Evolutionary conservation across 2,888 invertebrate genomes (phyloP), one percentile per base, ranked within the genome.

Genomic region (Trilocha varians): DNA sequence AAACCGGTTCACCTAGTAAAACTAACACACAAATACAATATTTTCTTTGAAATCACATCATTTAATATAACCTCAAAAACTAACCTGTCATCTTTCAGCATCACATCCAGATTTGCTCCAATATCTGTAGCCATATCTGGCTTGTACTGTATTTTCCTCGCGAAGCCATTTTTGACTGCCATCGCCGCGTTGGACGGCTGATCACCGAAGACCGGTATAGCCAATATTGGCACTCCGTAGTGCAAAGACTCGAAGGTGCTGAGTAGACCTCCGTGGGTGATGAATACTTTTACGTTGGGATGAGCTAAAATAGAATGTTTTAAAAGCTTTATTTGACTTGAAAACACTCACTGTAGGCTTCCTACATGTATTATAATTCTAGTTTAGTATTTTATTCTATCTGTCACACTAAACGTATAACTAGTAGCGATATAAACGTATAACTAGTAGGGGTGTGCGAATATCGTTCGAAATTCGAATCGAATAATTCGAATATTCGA

Each of bases 131-230:
- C 64, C 53, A 74, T 53, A 15, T 65, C 48, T 0, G 45, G 42
- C 0, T 50, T 41, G 40, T 60, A 72, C 3, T 45, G 42, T 0
- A 73, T 63, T 5, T 36, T 52, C 2, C 61, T 43, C 0, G 70
- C 77, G 37, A 64, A 67, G 0, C 77, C 78, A 0, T 52, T 48
- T 0, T 45, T 36, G 11, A 46, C 58, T 0, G 65, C 64, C 0
- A 64, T 53, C 5, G 53, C 53, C 0, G 78, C 74, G 45, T 78
- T 78, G 5, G 47, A 44, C 0, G 63, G 70, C 53, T 79, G 79
- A 47, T 79, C 79, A 1, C 68, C 78, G 16, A 70, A 78, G 9
- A 78, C 62, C 0, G 78, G 78, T 0, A 77, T 44, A 0, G 68
- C 67, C 9, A 79, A 50, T 0, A 77, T 40, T 0, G 78, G 78